These are phyloP conservation scores for Disparrhopalites patrizii DNA, from an alignment of 2,888 invertebrate species.

Conservation along the genomic window DNA sequence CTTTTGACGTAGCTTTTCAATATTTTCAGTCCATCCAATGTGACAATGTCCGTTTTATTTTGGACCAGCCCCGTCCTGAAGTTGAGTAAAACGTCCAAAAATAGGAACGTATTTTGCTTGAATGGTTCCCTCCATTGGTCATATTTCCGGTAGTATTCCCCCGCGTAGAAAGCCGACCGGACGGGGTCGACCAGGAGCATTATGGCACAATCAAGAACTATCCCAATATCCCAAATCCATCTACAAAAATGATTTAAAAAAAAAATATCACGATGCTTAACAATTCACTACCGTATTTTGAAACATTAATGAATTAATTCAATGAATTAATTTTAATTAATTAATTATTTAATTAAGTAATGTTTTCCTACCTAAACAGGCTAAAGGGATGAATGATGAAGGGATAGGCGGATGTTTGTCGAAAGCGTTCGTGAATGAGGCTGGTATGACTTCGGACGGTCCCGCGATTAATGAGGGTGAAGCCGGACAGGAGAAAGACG, in stretches of 20 bases:
- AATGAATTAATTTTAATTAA: too few species aligned
- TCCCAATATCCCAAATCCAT: slow-evolving; percentile 15
- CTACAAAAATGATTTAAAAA: not conserved
- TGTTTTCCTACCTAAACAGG: slow-evolving; percentile 9
- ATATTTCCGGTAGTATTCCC: slow-evolving; percentile 6
- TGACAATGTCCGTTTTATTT: slow-evolving; percentile 9
- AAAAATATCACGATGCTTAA: too few species aligned
- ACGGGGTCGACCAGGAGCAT: not conserved
- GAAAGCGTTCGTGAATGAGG: slow-evolving; percentile 14
- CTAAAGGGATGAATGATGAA: slow-evolving; percentile 28
- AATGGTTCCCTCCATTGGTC: not conserved
- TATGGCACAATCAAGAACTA: not conserved
- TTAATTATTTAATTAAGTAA: not conserved
- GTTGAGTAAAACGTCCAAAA: slow-evolving; percentile 26
- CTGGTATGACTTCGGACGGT: slow-evolving; percentile 6
- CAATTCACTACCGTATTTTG: too few species aligned
- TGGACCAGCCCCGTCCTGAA: slow-evolving; percentile 23
- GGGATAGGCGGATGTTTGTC: slow-evolving; percentile 18
- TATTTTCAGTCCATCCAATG: slow-evolving; percentile 14
- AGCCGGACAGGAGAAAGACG: slow-evolving; percentile 21
- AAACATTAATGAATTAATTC: too few species aligned
- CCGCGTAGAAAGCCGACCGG: not conserved
- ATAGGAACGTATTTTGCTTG: not conserved
- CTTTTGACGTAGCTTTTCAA: slow-evolving; percentile 1
- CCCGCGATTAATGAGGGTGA: slow-evolving; percentile 16